Evolutionary conservation across 2,888 invertebrate species (phyloP).

Genomic region (Euplexia lucipara): DNA sequence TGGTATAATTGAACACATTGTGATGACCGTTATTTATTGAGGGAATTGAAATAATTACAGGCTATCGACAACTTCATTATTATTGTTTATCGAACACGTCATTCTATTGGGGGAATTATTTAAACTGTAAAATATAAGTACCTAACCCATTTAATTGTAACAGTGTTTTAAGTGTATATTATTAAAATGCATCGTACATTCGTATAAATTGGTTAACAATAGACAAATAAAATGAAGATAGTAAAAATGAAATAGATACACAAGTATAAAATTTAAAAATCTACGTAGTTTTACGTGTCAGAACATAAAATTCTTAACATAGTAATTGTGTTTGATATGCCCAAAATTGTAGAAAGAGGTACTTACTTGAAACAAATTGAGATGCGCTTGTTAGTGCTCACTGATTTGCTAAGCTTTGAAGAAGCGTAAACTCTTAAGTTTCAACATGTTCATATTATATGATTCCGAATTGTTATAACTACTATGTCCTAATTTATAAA

Average conservation of each 20-base stretch:
- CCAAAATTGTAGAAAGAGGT: conserved; percentile 21
- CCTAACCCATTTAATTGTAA: conserved; percentile 11
- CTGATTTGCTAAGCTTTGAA: conserved; percentile 47
- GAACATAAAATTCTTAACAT: conserved; percentile 40
- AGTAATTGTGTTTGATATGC: conserved; percentile 61
- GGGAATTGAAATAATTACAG: conserved; percentile 50
- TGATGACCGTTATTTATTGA: conserved; percentile 76
- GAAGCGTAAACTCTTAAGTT: conserved; percentile 55
- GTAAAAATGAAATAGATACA: conserved; percentile 18
- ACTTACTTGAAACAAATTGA: conserved; percentile 39
- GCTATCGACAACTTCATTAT: conserved; percentile 23
- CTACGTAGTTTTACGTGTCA: conserved; percentile 14
- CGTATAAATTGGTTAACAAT: conserved; percentile 36
- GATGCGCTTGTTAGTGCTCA: conserved; percentile 58
- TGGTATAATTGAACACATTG: conserved; percentile 89
- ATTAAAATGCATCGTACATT: conserved; percentile 42
- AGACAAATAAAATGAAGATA: conserved; percentile 44
- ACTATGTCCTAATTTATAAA: conserved; percentile 61
- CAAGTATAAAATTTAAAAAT: conserved; percentile 18
- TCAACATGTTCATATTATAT: conserved; percentile 45
- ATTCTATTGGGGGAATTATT: conserved; percentile 1
- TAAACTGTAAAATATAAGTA: neutral
- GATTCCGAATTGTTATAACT: conserved; percentile 45
- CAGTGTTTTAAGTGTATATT: conserved; percentile 25
- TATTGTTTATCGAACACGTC: neutral